Evolutionary conservation across 2,797 vertebrate species (phyloP).

Genomic region (Emys orbicularis): DNA sequence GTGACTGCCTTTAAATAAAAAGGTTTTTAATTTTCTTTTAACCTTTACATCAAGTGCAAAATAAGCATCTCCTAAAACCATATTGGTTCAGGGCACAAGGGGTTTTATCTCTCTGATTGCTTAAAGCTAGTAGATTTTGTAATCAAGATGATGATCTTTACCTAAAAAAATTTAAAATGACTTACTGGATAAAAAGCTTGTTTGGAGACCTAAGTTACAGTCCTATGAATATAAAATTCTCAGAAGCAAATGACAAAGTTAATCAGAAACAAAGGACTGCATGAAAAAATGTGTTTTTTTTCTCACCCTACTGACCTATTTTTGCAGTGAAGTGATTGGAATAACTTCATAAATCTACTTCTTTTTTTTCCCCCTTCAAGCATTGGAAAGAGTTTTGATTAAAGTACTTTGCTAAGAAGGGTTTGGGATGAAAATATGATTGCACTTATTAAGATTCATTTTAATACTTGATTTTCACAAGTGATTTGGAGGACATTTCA

Average conservation of each 20-base stretch:
- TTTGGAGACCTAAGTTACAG: not conserved
- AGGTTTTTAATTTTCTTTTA: not conserved
- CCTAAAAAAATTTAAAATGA: rapidly evolving
- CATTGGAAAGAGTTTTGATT: slow-evolving; percentile 36
- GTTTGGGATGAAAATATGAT: slow-evolving; percentile 51
- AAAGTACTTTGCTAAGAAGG: slow-evolving; percentile 53
- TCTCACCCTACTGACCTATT: slow-evolving; percentile 58
- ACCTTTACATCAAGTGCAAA: slow-evolving; percentile 3
- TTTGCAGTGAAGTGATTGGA: slow-evolving; percentile 59
- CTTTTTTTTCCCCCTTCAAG: slow-evolving; percentile 27
- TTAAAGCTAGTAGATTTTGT: slow-evolving; percentile 11
- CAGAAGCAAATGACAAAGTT: slow-evolving; percentile 27
- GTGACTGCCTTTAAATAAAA: not conserved
- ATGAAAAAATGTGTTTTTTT: not conserved
- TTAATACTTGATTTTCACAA: slow-evolving; percentile 46
- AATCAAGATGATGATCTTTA: slow-evolving; percentile 16
- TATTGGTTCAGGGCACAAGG: not conserved
- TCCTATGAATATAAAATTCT: not conserved
- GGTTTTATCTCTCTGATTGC: not conserved
- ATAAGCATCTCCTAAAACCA: not conserved
- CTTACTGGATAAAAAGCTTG: slow-evolving; percentile 16
- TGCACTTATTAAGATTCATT: slow-evolving; percentile 49
- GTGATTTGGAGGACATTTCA: slow-evolving; percentile 48
- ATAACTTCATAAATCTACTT: slow-evolving; percentile 60
- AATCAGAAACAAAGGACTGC: not conserved